Base-by-base conservation (phyloP, 2,888 invertebrate species). In the Notodonta ziczac region DNA sequence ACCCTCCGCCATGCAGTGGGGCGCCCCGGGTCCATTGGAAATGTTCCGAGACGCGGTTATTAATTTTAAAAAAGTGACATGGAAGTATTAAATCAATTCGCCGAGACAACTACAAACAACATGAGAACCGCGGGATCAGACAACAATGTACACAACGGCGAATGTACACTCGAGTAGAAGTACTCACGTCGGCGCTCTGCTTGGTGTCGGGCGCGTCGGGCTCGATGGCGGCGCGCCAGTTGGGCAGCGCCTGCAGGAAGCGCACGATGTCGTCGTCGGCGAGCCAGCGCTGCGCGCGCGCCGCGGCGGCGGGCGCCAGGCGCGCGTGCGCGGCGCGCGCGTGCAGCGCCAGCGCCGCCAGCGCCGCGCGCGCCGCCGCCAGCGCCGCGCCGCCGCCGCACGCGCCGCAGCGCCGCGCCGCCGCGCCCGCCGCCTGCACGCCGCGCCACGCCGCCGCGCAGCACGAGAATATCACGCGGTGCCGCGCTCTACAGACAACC, bases 261-360 rank as follows among this genome's bases (percentile, higher is more conserved):
- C 98, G 93, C 82, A 97, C 98, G 66, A 99, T 98, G 83, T 99
- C 99, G 78, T 98, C 98, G 88, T 99, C 99, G 73, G 98, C 97
- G 0, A 98, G 95, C 98, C 98, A 90, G 61, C 84, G 78, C 6
- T 44, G 58, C 84, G 59, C 84, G 72, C 78, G 77, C 62, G 75
- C 61, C 62, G 62, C 57, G 71, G 62, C n/a, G 61, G 72, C 9
- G 66, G 83, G 72, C 46, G 81, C 72, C 73, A 58, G 80, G 70
- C 82, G 82, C 61, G 78, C 76, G 44, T 72, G 76, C 10, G 77
- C 76, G 6, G 76, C 74, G 58, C 83, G 76, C 40, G 76, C 75
- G 63, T 73, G 83, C 50, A 80, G 67, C 3, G 82, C 84, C 24
- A 75, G 63, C 24, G 75, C 76, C 50, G 81, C 87, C 14, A 83